Evolutionary conservation across 2,888 invertebrate species (phyloP), one percentile per base, ranked within the genome.

Genomic region (Lasius platythorax): DNA sequence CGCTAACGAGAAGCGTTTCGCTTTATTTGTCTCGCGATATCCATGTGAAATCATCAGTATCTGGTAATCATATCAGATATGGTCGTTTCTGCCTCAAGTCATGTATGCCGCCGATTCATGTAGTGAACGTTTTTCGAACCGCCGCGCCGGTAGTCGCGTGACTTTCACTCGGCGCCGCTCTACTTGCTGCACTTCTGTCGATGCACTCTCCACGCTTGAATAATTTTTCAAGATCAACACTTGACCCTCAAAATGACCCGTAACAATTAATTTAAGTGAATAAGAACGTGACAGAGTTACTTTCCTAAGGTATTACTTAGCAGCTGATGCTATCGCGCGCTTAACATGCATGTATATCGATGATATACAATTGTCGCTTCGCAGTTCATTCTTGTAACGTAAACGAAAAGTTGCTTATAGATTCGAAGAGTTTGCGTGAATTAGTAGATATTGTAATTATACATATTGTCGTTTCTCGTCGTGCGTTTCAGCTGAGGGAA

Each of bases 131-230:
- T 73, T 66, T 58, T 78, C 23, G 56, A 72, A 70, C 28, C 73
- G 64, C 82, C 81, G 74, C 76, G 64, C 82, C 81, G 74, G 76
- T 85, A 74, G 67, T 89, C 79, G 82, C 83, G 67, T 90, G 79
- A 89, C 89, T 89, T 89, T 89, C 89, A 82, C 89, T 88, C 85
- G 50, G 90, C 88, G 88, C 87, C 93, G 93, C 93, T 93, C 93
- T 92, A 94, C 92, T 94, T 94, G 91, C 86, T 83, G 81, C 85
- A 83, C 74, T 86, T 82, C 58, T 72, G 83, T 83, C 82, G 61
- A 84, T 74, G n/a, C 63, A 43, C 76, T 76, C 76, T 76, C 37
- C 56, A 87, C 83, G 89, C 85, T 86, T 81, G 82, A 87, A 46
- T 67, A 87, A 85, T 85, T 83, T n/a, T 53, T 87, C 81, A 82